Percentiles rank a stretch among this genome's conserved stretches.
Conservation (phyloP, 2,113 vertebrate species). For the Chiloscyllium plagiosum region DNA sequence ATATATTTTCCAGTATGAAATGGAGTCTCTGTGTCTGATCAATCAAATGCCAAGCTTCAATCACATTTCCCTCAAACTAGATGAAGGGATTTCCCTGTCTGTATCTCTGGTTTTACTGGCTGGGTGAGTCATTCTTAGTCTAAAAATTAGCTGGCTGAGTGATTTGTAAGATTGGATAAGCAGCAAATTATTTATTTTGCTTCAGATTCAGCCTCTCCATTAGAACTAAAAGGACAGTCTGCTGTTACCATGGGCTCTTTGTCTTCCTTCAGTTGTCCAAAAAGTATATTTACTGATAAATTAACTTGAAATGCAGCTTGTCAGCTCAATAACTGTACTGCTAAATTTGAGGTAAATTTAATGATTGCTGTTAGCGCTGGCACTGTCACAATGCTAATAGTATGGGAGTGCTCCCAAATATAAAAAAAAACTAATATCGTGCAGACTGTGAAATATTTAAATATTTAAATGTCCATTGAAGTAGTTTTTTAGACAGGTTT, state of each 20-base stretch:
- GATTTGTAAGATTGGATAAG: conserved; percentile 2
- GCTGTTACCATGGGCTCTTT: background rate
- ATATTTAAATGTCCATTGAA: conserved; percentile 11
- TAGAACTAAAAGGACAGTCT: background rate
- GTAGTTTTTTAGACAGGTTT: background rate
- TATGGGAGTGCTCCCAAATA: background rate
- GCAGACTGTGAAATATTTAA: conserved; percentile 15
- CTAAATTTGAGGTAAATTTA: background rate
- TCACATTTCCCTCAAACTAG: background rate
- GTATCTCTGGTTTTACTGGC: background rate
- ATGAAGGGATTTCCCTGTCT: conserved; percentile 23
- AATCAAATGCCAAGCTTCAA: background rate
- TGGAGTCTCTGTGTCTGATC: conserved; percentile 26
- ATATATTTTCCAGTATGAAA: conserved; percentile 19
- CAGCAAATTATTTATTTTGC: background rate
- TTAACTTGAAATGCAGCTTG: background rate
- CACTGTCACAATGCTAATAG: background rate
- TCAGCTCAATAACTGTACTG: background rate
- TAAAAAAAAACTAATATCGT: background rate
- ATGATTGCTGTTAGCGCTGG: background rate
- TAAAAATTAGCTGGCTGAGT: background rate
- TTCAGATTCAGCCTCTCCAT: background rate
- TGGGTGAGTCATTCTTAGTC: background rate
- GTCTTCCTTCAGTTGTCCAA: no score
- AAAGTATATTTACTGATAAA: conserved; percentile 7